phyloP scores from a whole-genome alignment of 2,113 vertebrate species.

The Xerus inauris region DNA sequence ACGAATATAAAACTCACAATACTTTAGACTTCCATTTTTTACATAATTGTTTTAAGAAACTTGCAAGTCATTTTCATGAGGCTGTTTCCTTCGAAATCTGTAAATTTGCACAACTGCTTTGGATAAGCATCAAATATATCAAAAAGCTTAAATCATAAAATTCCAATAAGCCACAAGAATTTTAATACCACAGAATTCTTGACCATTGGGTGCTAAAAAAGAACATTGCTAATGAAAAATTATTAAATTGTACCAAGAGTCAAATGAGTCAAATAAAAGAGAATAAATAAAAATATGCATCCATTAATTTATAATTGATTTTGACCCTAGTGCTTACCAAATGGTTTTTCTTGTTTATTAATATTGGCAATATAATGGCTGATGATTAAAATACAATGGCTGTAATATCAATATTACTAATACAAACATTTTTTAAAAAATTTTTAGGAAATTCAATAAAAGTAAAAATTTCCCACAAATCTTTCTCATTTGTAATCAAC shows the following conservation, averaged over 20 bases:
- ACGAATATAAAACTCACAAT: not conserved
- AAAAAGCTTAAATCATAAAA: constrained; percentile 21
- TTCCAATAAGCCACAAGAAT: not conserved
- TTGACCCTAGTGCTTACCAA: constrained; percentile 16
- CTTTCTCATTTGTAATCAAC: not conserved
- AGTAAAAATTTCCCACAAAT: not conserved
- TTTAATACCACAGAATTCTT: constrained; percentile 7
- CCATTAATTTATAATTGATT: constrained; percentile 4
- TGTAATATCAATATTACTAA: not conserved
- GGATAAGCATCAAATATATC: not conserved
- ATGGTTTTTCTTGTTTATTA: not conserved
- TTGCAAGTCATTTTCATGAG: not conserved
- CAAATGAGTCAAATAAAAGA: not conserved
- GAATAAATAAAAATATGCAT: not conserved
- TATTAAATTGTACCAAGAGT: not conserved
- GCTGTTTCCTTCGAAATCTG: not conserved
- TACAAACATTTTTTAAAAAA: not conserved
- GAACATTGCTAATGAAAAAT: not conserved
- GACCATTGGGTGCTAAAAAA: not conserved
- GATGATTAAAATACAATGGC: not conserved
- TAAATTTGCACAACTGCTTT: constrained; percentile 24
- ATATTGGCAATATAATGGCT: not conserved
- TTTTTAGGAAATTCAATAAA: constrained; percentile 3
- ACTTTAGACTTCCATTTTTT: not conserved
- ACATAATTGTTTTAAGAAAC: not conserved